Evolutionary conservation across 2,113 vertebrate species (phyloP).

Genomic region (human (Homo sapiens)): DNA sequence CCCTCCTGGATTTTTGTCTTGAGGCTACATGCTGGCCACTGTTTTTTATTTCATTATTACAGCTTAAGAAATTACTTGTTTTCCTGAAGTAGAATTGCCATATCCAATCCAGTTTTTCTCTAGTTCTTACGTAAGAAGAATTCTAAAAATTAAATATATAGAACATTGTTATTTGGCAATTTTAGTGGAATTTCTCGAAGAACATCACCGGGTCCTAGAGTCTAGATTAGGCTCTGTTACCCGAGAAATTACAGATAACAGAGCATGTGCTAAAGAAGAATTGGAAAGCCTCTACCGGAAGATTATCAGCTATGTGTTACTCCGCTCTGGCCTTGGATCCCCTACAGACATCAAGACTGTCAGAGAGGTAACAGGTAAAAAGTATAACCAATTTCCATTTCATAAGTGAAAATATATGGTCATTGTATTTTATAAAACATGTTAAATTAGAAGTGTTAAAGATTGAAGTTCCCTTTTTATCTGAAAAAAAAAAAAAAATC

Average conservation of each 20-base stretch:
- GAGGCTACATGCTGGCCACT: neutral
- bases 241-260: slow-evolving; percentile 89
- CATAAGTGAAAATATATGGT: neutral
- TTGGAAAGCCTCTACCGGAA: slow-evolving; percentile 86
- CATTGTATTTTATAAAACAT: neutral
- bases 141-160: slow-evolving; percentile 19
- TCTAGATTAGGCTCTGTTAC: slow-evolving; percentile 84
- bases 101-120: neutral
- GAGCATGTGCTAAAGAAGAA: slow-evolving; percentile 82
- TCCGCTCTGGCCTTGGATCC: slow-evolving; percentile 87
- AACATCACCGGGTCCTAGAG: slow-evolving; percentile 85
- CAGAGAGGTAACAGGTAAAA: slow-evolving; percentile 88
- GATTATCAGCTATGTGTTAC: slow-evolving; percentile 88
- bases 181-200: slow-evolving; percentile 89
- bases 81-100: neutral
- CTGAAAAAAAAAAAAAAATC: neutral
- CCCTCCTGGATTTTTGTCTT: neutral
- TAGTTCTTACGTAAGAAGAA: slow-evolving; percentile 14
- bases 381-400: neutral
- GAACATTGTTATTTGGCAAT: slow-evolving; percentile 68
- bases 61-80: slow-evolving; percentile 19
- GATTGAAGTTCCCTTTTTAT: neutral
- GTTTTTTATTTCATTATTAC: neutral
- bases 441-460: neutral
- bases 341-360: slow-evolving; percentile 84